phyloP scores from a whole-genome alignment of 2,113 vertebrate species.

The Sinosuthora webbiana region DNA sequence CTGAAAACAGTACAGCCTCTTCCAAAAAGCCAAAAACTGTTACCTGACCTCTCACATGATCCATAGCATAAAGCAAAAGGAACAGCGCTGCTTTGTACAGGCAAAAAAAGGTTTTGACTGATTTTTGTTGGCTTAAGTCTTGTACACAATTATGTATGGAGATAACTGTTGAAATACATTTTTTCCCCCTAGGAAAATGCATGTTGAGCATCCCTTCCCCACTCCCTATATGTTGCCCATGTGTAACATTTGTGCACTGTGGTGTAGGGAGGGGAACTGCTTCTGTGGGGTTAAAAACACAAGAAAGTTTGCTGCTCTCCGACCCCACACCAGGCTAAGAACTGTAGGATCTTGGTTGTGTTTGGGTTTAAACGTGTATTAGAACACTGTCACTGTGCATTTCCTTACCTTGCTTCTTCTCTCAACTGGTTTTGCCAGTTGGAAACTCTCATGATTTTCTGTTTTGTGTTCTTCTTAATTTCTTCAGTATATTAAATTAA shows the following conservation, averaged over 20 bases:
- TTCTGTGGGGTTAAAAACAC: background rate
- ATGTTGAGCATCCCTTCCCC: background rate
- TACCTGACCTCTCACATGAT: background rate
- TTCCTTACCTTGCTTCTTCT: background rate
- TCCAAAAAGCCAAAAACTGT: background rate
- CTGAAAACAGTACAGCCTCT: background rate
- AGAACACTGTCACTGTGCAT: fast-evolving
- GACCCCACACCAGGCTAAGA: background rate
- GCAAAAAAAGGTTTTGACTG: background rate
- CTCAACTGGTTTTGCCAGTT: background rate
- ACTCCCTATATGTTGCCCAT: background rate
- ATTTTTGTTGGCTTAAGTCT: background rate
- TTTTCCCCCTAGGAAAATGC: background rate
- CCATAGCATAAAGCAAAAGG: background rate
- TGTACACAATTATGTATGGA: background rate
- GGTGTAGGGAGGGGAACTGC: background rate
- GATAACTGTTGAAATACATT: background rate
- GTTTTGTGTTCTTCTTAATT: background rate
- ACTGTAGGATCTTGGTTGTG: background rate
- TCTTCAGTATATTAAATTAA: background rate
- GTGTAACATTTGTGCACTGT: background rate
- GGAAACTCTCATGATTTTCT: background rate
- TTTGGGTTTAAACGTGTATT: background rate
- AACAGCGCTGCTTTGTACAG: background rate
- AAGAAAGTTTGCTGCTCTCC: background rate